Conservation (phyloP, 2,797 vertebrate species). For the Enteromius fasciolatus region DNA sequence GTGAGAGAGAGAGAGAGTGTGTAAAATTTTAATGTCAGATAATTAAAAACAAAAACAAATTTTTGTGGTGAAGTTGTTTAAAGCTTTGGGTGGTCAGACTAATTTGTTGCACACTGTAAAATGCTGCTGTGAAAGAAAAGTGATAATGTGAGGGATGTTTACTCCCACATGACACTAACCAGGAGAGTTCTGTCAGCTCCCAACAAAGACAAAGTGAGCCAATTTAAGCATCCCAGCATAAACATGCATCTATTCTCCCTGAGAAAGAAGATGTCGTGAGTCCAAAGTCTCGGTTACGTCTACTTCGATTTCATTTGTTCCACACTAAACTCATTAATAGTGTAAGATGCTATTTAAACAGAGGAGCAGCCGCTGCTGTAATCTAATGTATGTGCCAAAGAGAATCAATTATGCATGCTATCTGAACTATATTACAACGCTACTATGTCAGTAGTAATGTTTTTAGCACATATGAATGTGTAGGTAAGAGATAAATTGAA, state of each 20-base stretch:
- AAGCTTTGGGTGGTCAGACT: constrained; percentile 36
- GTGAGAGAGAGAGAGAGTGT: too few relatives aligned
- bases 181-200: constrained; percentile 63
- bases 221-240: constrained; percentile 63
- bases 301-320: constrained; percentile 48
- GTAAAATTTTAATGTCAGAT: background rate
- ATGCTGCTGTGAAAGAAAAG: constrained; percentile 55
- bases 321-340: constrained; percentile 46
- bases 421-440: background rate
- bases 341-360: constrained; percentile 29
- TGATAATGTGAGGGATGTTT: constrained; percentile 82
- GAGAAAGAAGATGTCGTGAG: constrained; percentile 45
- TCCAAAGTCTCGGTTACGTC: constrained; percentile 29
- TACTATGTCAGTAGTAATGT: background rate
- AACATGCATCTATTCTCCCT: constrained; percentile 58
- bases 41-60: background rate
- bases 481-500: constrained; percentile 27
- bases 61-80: background rate
- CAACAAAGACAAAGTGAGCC: constrained; percentile 61
- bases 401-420: background rate
- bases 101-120: constrained; percentile 55
- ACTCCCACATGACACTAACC: constrained; percentile 72
- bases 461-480: background rate
- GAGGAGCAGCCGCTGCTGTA: background rate
- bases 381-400: constrained; percentile 13